Conservation (phyloP, 2,888 invertebrate genomes). For the Tortrix viridana region DNA sequence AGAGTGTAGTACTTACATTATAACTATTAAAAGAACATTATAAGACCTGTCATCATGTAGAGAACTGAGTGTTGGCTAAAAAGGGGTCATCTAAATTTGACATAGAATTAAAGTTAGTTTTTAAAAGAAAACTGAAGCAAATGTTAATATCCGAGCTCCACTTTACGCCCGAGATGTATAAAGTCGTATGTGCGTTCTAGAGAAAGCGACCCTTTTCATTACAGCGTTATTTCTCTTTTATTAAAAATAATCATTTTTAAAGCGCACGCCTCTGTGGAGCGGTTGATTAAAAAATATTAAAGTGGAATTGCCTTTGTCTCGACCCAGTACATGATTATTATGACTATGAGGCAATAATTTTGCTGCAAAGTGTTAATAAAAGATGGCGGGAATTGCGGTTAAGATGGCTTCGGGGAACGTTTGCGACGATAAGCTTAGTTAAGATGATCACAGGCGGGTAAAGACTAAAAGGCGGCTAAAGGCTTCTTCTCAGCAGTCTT, state of each 20-base stretch:
- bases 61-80: too few species aligned
- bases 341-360: constrained; percentile 16
- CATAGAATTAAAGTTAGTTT: background rate
- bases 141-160: background rate
- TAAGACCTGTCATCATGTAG: too few species aligned
- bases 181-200: background rate
- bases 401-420: background rate
- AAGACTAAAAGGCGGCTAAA: background rate
- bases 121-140: background rate
- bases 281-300: constrained; percentile 37
- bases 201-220: constrained; percentile 4
- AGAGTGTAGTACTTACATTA: too few species aligned
- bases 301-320: constrained; percentile 29
- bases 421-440: background rate
- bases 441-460: background rate
- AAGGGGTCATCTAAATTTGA: too few species aligned
- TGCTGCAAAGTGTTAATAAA: constrained; percentile 29
- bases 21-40: too few species aligned
- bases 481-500: background rate
- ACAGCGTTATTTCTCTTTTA: constrained; percentile 3
- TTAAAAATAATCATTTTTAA: constrained; percentile 25
- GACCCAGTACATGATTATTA: constrained; percentile 21
- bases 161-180: background rate
- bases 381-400: constrained; percentile 13
- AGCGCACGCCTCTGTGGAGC: constrained; percentile 14